Percentiles rank a stretch among this genome's conserved stretches.
Evolutionary conservation across 2,113 vertebrate genomes (phyloP).

Genomic region (Trichechus manatus): DNA sequence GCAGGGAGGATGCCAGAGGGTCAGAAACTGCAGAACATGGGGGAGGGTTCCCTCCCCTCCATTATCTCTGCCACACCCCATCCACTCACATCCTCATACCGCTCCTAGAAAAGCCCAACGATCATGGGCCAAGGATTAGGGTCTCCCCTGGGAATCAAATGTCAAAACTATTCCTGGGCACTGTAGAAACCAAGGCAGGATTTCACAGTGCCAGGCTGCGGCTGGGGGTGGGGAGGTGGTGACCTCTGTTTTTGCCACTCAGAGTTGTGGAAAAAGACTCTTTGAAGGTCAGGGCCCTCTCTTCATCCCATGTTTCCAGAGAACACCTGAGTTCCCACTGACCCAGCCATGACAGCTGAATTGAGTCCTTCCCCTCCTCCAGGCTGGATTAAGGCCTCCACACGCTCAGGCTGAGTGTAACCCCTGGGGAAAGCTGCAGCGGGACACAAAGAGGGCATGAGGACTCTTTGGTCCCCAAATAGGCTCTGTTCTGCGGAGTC

Average conservation of each 20-base stretch:
- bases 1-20: constrained; percentile 55
- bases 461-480: not conserved
- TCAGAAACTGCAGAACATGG: not conserved
- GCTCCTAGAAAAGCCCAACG: constrained; percentile 41
- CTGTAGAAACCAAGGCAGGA: constrained; percentile 22
- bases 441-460: not conserved
- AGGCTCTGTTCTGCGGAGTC: not conserved
- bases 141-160: constrained; percentile 69
- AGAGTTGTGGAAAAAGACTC: constrained; percentile 31
- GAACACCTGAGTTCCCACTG: constrained; percentile 36
- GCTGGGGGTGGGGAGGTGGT: not conserved
- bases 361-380: not conserved
- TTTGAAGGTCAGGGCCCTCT: constrained; percentile 57
- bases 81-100: not conserved
- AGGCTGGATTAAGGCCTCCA: not conserved
- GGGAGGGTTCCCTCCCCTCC: not conserved
- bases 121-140: constrained; percentile 55
- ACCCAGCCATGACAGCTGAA: not conserved
- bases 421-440: not conserved
- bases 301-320: constrained; percentile 40
- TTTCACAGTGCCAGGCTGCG: not conserved
- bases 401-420: not conserved
- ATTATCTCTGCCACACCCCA: not conserved
- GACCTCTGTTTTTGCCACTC: not conserved
- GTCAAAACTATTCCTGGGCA: constrained; percentile 73